Evolutionary conservation across 1,140 invertebrate genomes (phyloP).

Genomic region (Dinoponera quadriceps): DNA sequence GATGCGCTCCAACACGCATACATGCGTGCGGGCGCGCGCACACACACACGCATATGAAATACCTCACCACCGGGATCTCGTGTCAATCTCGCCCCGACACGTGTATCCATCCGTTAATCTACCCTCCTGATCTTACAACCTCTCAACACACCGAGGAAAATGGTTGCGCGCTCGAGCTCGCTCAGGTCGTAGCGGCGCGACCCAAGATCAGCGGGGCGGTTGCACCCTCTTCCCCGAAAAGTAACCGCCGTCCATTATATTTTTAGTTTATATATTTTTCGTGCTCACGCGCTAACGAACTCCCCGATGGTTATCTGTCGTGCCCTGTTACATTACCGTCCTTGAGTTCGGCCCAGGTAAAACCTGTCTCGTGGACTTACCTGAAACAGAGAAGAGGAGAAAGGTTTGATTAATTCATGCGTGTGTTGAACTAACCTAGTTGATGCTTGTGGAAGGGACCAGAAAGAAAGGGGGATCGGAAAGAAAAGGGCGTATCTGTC

Average conservation of each 20-base stretch:
- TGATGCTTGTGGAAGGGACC: slow-evolving; percentile 72
- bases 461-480: too few species aligned
- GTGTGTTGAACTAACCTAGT: slow-evolving; percentile 76
- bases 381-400: slow-evolving; percentile 76
- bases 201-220: background rate
- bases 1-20: slow-evolving; percentile 25
- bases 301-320: slow-evolving; percentile 77
- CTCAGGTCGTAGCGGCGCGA: background rate
- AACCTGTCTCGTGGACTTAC: slow-evolving; percentile 75
- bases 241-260: slow-evolving; percentile 67
- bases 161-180: slow-evolving; percentile 37
- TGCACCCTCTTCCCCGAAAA: slow-evolving; percentile 58
- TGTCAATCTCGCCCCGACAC: slow-evolving; percentile 71
- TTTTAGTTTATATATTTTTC: slow-evolving; percentile 66
- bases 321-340: slow-evolving; percentile 74
- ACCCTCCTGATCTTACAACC: slow-evolving; percentile 63
- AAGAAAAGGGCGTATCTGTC: background rate
- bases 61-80: slow-evolving; percentile 65
- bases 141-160: slow-evolving; percentile 45
- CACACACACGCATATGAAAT: slow-evolving; percentile 22
- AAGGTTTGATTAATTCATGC: slow-evolving; percentile 65
- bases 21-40: too few species aligned
- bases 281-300: slow-evolving; percentile 75
- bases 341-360: slow-evolving; percentile 68
- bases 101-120: slow-evolving; percentile 73